Conservation (phyloP, 2,888 invertebrate species). For the Chrysopilus asiliformis region DNA sequence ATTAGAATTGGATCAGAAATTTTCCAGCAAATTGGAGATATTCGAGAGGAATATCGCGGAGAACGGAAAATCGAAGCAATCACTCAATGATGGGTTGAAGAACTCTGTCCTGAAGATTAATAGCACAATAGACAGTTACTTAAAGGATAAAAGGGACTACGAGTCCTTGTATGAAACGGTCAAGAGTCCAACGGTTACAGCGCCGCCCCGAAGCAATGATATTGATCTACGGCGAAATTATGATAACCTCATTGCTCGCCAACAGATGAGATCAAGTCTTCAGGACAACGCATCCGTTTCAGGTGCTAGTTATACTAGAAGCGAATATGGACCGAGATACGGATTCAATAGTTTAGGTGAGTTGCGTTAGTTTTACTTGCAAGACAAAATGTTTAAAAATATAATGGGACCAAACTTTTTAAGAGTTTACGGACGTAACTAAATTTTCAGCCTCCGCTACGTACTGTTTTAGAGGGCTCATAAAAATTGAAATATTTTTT, state of each 20-base stretch:
- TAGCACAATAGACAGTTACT: constrained; percentile 34
- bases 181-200: constrained; percentile 17
- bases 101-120: constrained; percentile 36
- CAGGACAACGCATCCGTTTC: constrained; percentile 15
- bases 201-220: constrained; percentile 23
- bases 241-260: background rate
- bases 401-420: too few relatives aligned
- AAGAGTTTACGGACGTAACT: too few relatives aligned
- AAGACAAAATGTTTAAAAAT: too few relatives aligned
- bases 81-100: constrained; percentile 25
- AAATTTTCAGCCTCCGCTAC: too few relatives aligned
- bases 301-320: constrained; percentile 28
- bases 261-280: constrained; percentile 5
- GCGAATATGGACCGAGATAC: constrained; percentile 30
- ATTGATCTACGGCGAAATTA: constrained; percentile 7
- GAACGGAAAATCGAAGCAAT: constrained; percentile 4
- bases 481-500: too few relatives aligned
- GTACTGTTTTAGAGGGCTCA: too few relatives aligned
- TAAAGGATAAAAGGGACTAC: constrained; percentile 34
- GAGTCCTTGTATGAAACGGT: constrained; percentile 30
- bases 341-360: constrained; percentile 32
- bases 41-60: constrained; percentile 21
- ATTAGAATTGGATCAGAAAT: constrained; percentile 10
- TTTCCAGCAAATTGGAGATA: constrained; percentile 29
- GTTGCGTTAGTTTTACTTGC: too few relatives aligned